phyloP scores from a whole-genome alignment of 2,113 vertebrate species.

The Crypturellus undulatus region DNA sequence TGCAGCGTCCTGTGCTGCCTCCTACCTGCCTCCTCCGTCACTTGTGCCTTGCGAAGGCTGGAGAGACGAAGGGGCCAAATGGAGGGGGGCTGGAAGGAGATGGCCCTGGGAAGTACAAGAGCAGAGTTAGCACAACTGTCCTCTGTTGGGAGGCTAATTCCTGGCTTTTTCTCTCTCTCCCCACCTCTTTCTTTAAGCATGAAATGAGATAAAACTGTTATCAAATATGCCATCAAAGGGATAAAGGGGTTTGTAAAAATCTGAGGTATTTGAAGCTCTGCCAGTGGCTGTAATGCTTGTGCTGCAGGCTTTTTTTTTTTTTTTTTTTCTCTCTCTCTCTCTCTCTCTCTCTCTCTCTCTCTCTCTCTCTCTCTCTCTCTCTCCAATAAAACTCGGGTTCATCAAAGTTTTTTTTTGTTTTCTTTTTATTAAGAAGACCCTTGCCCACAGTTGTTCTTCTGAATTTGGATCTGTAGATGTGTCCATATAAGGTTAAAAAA shows the following conservation, averaged over 20 bases:
- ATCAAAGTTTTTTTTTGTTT: neutral
- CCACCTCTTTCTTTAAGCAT: neutral
- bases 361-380: too few relatives aligned
- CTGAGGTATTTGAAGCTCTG: constrained; percentile 65
- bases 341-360: too few relatives aligned
- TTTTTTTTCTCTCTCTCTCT: neutral
- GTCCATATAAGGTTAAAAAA: neutral
- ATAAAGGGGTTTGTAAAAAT: constrained; percentile 71
- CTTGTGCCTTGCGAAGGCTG: neutral
- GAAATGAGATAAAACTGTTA: constrained; percentile 75
- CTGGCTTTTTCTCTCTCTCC: neutral
- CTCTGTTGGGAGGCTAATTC: constrained; percentile 62
- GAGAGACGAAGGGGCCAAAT: constrained; percentile 18
- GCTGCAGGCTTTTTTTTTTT: constrained; percentile 60
- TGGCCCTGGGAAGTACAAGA: constrained; percentile 60
- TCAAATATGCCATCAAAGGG: constrained; percentile 75
- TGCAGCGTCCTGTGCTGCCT: constrained; percentile 78
- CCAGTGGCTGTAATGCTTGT: constrained; percentile 45
- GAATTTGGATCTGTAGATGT: neutral
- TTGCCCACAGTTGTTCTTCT: neutral
- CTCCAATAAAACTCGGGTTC: constrained; percentile 41
- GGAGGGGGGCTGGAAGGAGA: neutral
- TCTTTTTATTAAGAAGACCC: neutral
- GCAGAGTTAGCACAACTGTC: constrained; percentile 63
- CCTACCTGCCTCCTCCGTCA: constrained; percentile 67